Conservation (phyloP, 2,888 invertebrate species). For the Oeneis ivallda region DNA sequence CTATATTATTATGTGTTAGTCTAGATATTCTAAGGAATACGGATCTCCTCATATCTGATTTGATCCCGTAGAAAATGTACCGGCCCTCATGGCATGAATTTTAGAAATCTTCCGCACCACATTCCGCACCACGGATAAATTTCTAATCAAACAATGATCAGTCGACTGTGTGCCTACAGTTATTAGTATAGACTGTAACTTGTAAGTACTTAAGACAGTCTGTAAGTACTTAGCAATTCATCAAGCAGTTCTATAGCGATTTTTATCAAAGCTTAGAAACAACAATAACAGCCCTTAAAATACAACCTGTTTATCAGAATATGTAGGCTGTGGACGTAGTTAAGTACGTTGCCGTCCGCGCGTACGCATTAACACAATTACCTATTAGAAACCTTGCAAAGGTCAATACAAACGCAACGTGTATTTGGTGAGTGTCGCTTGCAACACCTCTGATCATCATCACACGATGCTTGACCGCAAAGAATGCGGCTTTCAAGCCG, state of each 20-base stretch:
- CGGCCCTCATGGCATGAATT: not conserved
- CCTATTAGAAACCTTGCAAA: constrained; percentile 55
- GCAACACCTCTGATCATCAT: constrained; percentile 66
- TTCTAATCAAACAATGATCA: no score
- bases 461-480: constrained; percentile 68
- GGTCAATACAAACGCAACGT: constrained; percentile 54
- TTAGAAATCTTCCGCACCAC: no score
- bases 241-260: not conserved
- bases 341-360: constrained; percentile 18
- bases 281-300: constrained; percentile 6
- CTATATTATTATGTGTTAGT: no score
- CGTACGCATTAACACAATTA: constrained; percentile 23
- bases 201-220: no score
- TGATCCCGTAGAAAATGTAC: not conserved
- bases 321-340: constrained; percentile 5
- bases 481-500: constrained; percentile 73
- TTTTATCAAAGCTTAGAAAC: constrained; percentile 2
- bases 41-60: no score
- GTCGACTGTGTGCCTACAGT: not conserved
- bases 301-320: constrained; percentile 9
- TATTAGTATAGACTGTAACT: not conserved
- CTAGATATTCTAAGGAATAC: no score
- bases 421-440: constrained; percentile 49
- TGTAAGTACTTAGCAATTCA: not conserved
- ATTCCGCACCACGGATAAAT: no score